These are phyloP conservation scores for Anagyrus pseudococci DNA, from an alignment of 2,888 invertebrate species.

Conservation along the genomic window DNA sequence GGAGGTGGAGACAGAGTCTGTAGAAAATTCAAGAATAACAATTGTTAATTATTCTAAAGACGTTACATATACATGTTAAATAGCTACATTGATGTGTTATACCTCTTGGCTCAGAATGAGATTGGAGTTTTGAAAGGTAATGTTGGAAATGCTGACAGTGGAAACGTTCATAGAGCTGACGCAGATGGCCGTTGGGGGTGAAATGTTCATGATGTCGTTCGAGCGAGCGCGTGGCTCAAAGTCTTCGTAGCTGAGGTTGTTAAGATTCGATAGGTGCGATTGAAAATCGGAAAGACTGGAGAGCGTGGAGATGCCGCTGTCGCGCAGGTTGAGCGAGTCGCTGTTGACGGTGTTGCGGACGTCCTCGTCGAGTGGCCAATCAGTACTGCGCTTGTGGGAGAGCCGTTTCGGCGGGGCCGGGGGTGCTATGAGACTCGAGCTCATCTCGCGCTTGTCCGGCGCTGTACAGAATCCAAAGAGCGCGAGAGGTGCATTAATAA, in stretches of 20 bases:
- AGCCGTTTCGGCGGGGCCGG: constrained; percentile 63
- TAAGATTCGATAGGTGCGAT: constrained; percentile 57
- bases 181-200: constrained; percentile 57
- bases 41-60: not conserved
- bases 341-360: constrained; percentile 51
- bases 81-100: too few species aligned
- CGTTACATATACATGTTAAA: too few species aligned
- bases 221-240: constrained; percentile 59
- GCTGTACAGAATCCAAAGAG: constrained; percentile 59
- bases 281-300: constrained; percentile 60
- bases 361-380: constrained; percentile 57
- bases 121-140: constrained; percentile 54
- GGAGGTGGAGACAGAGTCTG: constrained; percentile 56
- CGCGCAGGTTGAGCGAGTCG: constrained; percentile 64
- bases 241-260: constrained; percentile 62
- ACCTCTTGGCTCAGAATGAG: constrained; percentile 55
- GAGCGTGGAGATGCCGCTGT: constrained; percentile 64
- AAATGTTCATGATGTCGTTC: constrained; percentile 61
- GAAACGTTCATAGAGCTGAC: constrained; percentile 53
- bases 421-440: constrained; percentile 60
- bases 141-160: constrained; percentile 51
- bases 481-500: not conserved
- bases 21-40: constrained; percentile 33
- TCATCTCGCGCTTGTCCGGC: constrained; percentile 66
- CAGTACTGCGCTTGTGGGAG: constrained; percentile 54